A percentile compares a stretch with the other conserved stretches of the same genome.
Evolutionary conservation across 2,888 invertebrate genomes (phyloP).

Genomic region (Catocala sponsa): DNA sequence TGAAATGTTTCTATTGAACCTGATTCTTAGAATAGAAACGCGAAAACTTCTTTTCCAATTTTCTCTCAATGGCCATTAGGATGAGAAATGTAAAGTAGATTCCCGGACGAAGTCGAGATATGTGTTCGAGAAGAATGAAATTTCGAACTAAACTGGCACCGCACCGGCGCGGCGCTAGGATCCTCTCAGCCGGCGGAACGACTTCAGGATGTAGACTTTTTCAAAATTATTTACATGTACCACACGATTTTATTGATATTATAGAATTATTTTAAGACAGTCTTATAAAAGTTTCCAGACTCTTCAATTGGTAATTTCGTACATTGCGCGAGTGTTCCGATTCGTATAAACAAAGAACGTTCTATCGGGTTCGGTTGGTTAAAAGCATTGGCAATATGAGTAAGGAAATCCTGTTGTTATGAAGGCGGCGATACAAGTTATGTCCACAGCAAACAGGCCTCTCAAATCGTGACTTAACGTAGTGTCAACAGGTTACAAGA

Average conservation of each 20-base stretch:
- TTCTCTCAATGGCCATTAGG: constrained; percentile 87
- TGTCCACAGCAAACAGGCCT: constrained; percentile 70
- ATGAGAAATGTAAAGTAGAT: constrained; percentile 88
- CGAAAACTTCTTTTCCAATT: constrained; percentile 86
- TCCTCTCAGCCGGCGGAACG: constrained; percentile 48
- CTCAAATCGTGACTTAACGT: constrained; percentile 73
- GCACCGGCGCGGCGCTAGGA: constrained; percentile 56
- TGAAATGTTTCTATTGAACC: constrained; percentile 66
- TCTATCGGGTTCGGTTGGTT: background rate
- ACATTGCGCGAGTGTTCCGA: too few relatives aligned
- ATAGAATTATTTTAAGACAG: constrained; percentile 29
- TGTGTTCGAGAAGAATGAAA: constrained; percentile 85
- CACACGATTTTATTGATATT: constrained; percentile 35
- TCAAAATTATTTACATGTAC: constrained; percentile 66
- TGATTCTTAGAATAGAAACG: constrained; percentile 71
- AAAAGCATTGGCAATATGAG: constrained; percentile 31
- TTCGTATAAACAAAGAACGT: background rate
- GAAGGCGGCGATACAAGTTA: constrained; percentile 60
- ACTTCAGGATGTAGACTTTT: constrained; percentile 65
- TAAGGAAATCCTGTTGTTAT: constrained; percentile 55
- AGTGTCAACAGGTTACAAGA: constrained; percentile 86
- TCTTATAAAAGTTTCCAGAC: too few relatives aligned
- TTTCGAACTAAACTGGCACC: constrained; percentile 78
- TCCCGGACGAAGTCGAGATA: constrained; percentile 83
- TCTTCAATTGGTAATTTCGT: too few relatives aligned